Conservation (phyloP, 2,113 vertebrate genomes). For the Muscicapa adusta region DNA sequence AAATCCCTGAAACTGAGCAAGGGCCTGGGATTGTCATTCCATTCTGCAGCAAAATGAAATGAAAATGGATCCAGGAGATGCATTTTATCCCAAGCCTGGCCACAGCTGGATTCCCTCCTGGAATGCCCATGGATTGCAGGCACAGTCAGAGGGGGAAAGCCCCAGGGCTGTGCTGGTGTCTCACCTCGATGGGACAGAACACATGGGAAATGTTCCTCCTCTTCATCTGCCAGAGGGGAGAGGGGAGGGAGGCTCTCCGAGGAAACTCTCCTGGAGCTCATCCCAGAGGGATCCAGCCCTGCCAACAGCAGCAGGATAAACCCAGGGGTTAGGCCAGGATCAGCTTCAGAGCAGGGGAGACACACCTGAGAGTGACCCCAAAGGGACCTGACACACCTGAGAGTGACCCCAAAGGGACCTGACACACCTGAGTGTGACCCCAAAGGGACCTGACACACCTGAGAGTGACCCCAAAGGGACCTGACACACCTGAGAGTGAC, state of each 20-base stretch:
- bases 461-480: background rate
- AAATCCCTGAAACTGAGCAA: too few relatives aligned
- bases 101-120: background rate
- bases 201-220: conserved; percentile 73
- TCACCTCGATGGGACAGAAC: conserved; percentile 69
- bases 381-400: background rate
- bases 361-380: background rate
- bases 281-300: conserved; percentile 43
- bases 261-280: background rate
- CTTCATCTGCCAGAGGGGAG: conserved; percentile 23
- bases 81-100: background rate
- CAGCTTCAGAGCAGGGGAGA: background rate
- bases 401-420: background rate
- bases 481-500: background rate
- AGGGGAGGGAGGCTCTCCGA: background rate
- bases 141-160: too few relatives aligned
- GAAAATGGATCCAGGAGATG: background rate
- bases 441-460: background rate
- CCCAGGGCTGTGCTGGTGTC: background rate
- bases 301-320: background rate
- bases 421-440: background rate
- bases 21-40: background rate
- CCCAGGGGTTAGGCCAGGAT: background rate
- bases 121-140: background rate
- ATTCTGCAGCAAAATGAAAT: background rate